Percentiles rank a stretch among this genome's conserved stretches.
These are phyloP conservation scores for Pelobates fuscus DNA, from an alignment of 2,113 vertebrate species.

Conservation along the genomic window DNA sequence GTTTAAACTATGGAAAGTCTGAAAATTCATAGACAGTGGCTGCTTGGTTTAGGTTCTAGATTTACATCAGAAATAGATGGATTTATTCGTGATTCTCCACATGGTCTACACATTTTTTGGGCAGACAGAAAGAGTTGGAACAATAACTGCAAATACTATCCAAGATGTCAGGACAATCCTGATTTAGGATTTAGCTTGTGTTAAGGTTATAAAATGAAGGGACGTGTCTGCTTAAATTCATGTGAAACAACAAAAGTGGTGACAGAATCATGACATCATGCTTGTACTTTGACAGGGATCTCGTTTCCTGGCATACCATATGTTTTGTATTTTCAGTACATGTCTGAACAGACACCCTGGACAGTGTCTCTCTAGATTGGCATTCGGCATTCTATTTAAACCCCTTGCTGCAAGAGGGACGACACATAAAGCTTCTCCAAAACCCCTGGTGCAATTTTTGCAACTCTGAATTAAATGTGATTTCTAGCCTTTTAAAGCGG, in stretches of 20 bases:
- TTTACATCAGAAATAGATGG: neutral
- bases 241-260: neutral
- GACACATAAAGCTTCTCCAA: neutral
- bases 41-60: neutral
- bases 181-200: slow-evolving; percentile 4
- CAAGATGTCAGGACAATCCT: neutral
- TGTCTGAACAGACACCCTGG: slow-evolving; percentile 7
- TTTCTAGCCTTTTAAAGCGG: too few species aligned
- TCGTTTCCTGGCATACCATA: neutral
- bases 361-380: too few species aligned
- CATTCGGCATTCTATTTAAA: slow-evolving; percentile 12
- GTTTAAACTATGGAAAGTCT: too few species aligned
- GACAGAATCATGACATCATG: slow-evolving; percentile 30
- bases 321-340: slow-evolving; percentile 16
- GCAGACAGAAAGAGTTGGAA: neutral
- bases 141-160: neutral
- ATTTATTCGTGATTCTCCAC: neutral
- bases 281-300: slow-evolving; percentile 3
- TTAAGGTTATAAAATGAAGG: neutral
- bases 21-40: neutral
- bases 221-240: slow-evolving; percentile 8
- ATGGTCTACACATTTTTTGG: neutral
- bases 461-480: too few species aligned
- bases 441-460: too few species aligned
- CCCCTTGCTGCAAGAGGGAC: neutral